These are phyloP conservation scores for Labia minor DNA, from an alignment of 2,888 invertebrate genomes.

Conservation along the genomic window DNA sequence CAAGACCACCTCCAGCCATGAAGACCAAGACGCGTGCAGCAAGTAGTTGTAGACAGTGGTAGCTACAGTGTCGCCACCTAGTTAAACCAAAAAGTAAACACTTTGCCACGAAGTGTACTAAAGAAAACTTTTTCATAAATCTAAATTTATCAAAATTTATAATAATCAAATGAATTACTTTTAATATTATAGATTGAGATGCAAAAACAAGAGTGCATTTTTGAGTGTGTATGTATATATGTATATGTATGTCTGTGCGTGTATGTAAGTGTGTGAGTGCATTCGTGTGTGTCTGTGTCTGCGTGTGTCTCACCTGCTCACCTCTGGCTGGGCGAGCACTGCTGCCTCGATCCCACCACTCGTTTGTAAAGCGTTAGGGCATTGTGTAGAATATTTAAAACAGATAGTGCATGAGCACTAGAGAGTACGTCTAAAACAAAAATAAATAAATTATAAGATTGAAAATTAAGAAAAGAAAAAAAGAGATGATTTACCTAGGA, in stretches of 20 bases:
- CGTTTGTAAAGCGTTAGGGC: slow-evolving; percentile 50
- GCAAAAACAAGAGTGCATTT: too few species aligned
- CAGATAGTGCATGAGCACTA: slow-evolving; percentile 38
- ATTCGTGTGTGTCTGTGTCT: slow-evolving; percentile 14
- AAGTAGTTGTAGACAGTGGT: slow-evolving; percentile 48
- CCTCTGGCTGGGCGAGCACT: slow-evolving; percentile 49
- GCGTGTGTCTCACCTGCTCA: slow-evolving; percentile 31
- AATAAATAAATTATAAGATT: neutral
- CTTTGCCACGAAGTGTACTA: neutral
- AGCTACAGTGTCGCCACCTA: slow-evolving; percentile 46
- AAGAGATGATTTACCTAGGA: slow-evolving; percentile 28
- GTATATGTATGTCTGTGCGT: neutral
- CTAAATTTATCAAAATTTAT: neutral
- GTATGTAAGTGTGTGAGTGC: slow-evolving; percentile 15
- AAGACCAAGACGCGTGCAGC: slow-evolving; percentile 48
- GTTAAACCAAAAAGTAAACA: slow-evolving; percentile 23
- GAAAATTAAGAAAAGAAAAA: neutral
- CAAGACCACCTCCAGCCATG: slow-evolving; percentile 43
- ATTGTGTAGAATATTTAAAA: slow-evolving; percentile 46
- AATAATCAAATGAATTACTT: neutral
- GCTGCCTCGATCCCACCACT: slow-evolving; percentile 45
- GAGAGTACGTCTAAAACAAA: slow-evolving; percentile 33
- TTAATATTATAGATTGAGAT: too few species aligned
- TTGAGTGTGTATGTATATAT: too few species aligned
- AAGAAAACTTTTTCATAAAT: neutral